Conservation (phyloP, 2,797 vertebrate genomes). For the Brachyrhaphis roseni region DNA sequence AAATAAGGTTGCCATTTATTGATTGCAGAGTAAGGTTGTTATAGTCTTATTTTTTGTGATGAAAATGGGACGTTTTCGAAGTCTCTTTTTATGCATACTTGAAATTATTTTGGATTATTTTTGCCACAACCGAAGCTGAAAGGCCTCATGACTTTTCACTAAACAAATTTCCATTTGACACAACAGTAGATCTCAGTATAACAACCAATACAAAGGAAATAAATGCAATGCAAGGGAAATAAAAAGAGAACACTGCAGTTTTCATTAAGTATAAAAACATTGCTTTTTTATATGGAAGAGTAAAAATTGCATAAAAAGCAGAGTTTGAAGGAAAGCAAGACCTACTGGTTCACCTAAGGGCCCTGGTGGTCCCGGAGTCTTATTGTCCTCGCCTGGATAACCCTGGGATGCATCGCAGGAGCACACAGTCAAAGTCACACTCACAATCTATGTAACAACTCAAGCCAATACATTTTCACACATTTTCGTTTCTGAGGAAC, state of each 20-base stretch:
- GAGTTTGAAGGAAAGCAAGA: slow-evolving; percentile 89
- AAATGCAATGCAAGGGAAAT: not conserved
- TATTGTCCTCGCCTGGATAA: slow-evolving; percentile 92
- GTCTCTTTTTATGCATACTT: not conserved
- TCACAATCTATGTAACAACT: slow-evolving; percentile 1
- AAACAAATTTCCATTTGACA: too few species aligned
- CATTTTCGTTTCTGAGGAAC: too few species aligned
- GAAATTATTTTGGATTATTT: not conserved
- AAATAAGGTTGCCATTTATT: slow-evolving; percentile 15
- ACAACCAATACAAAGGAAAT: not conserved
- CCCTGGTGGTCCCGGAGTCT: slow-evolving; percentile 88
- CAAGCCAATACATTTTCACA: not conserved
- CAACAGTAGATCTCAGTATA: too few species aligned
- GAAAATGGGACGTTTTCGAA: not conserved
- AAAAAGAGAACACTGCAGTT: not conserved
- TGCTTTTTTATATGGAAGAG: not conserved
- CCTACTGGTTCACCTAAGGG: slow-evolving; percentile 99
- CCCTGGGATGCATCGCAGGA: slow-evolving; percentile 81
- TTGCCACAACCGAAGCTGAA: not conserved
- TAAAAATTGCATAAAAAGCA: not conserved
- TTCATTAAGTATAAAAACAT: not conserved
- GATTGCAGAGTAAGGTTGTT: not conserved
- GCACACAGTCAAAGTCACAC: slow-evolving; percentile 33
- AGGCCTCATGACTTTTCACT: not conserved
- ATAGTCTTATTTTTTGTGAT: not conserved